Evolutionary conservation across 2,888 invertebrate species (phyloP).

Genomic region (Microctonus hyperodae): DNA sequence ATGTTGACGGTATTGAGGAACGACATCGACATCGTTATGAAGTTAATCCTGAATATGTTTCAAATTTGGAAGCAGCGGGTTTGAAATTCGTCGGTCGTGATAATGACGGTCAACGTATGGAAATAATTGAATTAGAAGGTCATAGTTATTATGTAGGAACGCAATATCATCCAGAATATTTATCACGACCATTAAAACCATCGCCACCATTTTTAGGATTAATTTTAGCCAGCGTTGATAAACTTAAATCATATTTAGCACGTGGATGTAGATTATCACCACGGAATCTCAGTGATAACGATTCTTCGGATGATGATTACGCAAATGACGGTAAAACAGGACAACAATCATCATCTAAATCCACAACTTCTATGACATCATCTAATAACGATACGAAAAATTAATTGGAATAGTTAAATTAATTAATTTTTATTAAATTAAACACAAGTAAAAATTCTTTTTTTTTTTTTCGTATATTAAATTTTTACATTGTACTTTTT

Average conservation of each 20-base stretch:
- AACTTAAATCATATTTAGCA: conserved; percentile 76
- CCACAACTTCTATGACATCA: background rate
- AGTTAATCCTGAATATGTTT: conserved; percentile 90
- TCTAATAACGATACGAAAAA: background rate
- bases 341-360: background rate
- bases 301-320: conserved; percentile 67
- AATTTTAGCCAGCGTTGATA: conserved; percentile 86
- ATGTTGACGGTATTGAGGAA: conserved; percentile 83
- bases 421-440: no score
- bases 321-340: background rate
- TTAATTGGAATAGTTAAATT: no score
- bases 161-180: conserved; percentile 98
- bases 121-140: conserved; percentile 83
- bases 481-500: no score
- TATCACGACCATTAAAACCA: conserved; percentile 88
- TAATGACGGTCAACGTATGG: conserved; percentile 88
- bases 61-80: conserved; percentile 79
- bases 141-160: conserved; percentile 96
- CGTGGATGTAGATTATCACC: conserved; percentile 80
- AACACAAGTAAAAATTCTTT: no score
- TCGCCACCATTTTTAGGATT: conserved; percentile 96
- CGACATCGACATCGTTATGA: conserved; percentile 97
- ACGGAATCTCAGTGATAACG: conserved; percentile 76
- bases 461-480: no score
- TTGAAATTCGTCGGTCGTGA: conserved; percentile 89